Evolutionary conservation across 2,113 vertebrate genomes (phyloP).

Genomic region (Sylvilagus bachmani): DNA sequence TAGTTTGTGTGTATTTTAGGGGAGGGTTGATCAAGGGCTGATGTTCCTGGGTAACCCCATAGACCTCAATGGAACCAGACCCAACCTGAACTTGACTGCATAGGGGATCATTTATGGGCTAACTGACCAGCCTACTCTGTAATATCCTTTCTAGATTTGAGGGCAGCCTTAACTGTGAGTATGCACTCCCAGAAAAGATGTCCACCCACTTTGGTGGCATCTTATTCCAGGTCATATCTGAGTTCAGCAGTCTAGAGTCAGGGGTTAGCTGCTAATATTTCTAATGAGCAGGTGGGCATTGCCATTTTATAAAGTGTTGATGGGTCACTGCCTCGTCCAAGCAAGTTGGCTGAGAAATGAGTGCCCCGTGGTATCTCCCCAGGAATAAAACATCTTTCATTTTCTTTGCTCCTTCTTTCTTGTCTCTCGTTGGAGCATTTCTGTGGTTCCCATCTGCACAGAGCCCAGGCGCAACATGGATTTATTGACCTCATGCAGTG

Average conservation of each 20-base stretch:
- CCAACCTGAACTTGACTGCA: not conserved
- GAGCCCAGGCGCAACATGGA: not conserved
- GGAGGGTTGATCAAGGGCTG: not conserved
- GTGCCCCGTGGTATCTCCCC: not conserved
- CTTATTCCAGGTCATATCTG: not conserved
- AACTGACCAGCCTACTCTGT: not conserved
- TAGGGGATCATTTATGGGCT: not conserved
- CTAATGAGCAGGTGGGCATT: not conserved
- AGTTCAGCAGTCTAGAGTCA: not conserved
- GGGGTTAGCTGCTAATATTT: not conserved
- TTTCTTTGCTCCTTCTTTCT: not conserved
- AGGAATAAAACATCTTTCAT: not conserved
- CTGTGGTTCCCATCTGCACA: not conserved
- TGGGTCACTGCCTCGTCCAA: not conserved
- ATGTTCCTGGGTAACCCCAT: not conserved
- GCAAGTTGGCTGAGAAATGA: not conserved
- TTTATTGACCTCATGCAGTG: not conserved
- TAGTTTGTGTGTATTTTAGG: fast-evolving
- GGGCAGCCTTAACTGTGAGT: not conserved
- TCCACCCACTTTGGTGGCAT: not conserved
- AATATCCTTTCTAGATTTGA: not conserved
- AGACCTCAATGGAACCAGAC: not conserved
- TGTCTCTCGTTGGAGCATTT: not conserved
- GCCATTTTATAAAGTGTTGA: not conserved
- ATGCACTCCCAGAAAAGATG: not conserved